Evolutionary conservation across 1,140 invertebrate species (phyloP), one percentile per base, ranked within the genome.

Genomic region (Gonioctena quinquepunctata): DNA sequence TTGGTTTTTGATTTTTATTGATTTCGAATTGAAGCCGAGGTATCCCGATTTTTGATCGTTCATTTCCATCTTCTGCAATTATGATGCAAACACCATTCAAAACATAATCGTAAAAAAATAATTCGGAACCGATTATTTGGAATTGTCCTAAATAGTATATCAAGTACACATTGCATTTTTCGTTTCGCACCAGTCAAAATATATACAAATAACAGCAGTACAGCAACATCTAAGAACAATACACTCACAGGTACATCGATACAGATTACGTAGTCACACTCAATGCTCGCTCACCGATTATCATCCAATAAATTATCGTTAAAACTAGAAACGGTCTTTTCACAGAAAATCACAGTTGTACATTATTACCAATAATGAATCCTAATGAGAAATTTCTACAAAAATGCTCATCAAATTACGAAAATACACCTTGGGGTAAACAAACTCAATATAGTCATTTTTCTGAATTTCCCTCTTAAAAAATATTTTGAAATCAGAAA

Each of bases 281-380:
- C 25, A 27, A 21, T 25, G 27, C 59, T 61, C 25, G 16, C 59
- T 61, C 59, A 61, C 25, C 59, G 28, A 19, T 61, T 13, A 28
- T 61, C 59, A 61, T 61, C 27, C 59, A 33, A 61, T 28, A 28
- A 61, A 54, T 19, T n/a, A 61, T 28, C 26, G 16, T 61, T 16
- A 61, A 61, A 28, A 28, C 59, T 61, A 61, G n/a, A 28, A 61
- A 61, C 27, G 59, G 59, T 33, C 59, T 61, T 61, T 61, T 61
- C 59, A 61, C 59, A 61, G 59, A 61, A 61, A 61, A 61, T 61
- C 59, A 61, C 59, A 61, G 59, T 27, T 61, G 23, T 61, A 61
- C 59, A 33, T 61, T 61, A 61, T 25, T 61, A 61, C 27, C 27
- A 25, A 61, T 61, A 28, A 57, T 57, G 22, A 23, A 61, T 25